Evolutionary conservation across 2,797 vertebrate species (phyloP), one percentile per base, ranked within the genome.

Genomic region (Myotis planiceps): DNA sequence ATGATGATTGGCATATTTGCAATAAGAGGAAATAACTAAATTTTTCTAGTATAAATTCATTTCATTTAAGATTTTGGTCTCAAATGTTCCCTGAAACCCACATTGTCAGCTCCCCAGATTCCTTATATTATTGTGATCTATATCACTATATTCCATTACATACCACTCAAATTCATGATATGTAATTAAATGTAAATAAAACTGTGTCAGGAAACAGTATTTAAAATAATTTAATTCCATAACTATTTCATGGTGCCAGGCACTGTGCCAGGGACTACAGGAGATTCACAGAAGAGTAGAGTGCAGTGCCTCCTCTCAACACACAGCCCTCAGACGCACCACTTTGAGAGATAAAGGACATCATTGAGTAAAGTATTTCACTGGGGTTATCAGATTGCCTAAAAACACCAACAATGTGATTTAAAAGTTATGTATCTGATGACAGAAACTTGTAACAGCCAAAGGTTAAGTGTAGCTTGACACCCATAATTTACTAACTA

Each of bases 401-500:
- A 3, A 53, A 81, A 34, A 9, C 81, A 74, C 19, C 81, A 37
- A 76, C 69, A 95, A 39, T 72, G 95, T 93, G 37, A 93, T 96
- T 97, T 97, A 94, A 96, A 85, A 94, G 53, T 51, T 89, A 80
- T 23, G 6, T 85, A 82, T 79, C 18, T 88, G 34, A 97, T 37
- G 89, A 95, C 93, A 87, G 79, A 74, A 93, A 93, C 42, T 91
- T 88, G 34, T 92, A 95, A 94, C 49, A 94, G 49, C 66, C 71
- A 95, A 97, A 95, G 78, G 87, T 96, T 93, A 95, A 90, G 68
- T 76, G 18, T 58, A 90, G 80, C 45, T 93, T 97, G 91, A 95
- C 66, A 85, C 51, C 66, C 72, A 94, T 94, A 95, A 97, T 97
- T 97, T 96, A 93, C 78, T 74, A 91, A 66, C 89, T 90, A 21